Conservation (phyloP, 2,113 vertebrate species). For the Lycaon pictus region DNA sequence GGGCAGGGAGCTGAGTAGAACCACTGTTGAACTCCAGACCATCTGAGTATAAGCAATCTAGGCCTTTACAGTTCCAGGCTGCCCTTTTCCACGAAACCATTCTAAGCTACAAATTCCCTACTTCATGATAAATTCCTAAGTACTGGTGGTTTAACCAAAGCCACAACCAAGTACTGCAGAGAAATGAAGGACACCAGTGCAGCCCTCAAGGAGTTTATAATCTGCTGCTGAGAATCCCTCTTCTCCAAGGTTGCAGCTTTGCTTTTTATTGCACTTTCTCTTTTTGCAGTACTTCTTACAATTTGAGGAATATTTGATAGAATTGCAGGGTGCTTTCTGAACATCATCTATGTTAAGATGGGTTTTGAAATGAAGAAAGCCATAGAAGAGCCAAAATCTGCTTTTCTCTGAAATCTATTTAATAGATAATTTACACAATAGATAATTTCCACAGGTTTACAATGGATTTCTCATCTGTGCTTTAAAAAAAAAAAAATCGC, state of each 20-base stretch:
- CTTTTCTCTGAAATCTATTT: background rate
- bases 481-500: background rate
- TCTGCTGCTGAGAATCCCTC: background rate
- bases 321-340: background rate
- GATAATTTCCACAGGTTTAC: background rate
- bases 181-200: background rate
- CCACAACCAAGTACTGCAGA: background rate
- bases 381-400: background rate
- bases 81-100: background rate
- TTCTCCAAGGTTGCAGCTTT: background rate
- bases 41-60: background rate
- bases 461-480: background rate
- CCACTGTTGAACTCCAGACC: background rate
- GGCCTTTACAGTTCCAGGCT: background rate
- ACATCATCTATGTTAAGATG: background rate
- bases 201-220: too few species aligned
- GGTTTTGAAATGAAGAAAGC: background rate
- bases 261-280: background rate
- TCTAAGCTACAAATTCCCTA: background rate
- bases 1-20: background rate
- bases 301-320: background rate
- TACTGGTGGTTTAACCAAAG: background rate
- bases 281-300: background rate
- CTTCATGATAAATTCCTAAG: fast-evolving
- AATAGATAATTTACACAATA: background rate